Percentiles rank a stretch among this genome's conserved stretches.
phyloP scores from a whole-genome alignment of 2,888 invertebrate species.

The Orthosia cruda region DNA sequence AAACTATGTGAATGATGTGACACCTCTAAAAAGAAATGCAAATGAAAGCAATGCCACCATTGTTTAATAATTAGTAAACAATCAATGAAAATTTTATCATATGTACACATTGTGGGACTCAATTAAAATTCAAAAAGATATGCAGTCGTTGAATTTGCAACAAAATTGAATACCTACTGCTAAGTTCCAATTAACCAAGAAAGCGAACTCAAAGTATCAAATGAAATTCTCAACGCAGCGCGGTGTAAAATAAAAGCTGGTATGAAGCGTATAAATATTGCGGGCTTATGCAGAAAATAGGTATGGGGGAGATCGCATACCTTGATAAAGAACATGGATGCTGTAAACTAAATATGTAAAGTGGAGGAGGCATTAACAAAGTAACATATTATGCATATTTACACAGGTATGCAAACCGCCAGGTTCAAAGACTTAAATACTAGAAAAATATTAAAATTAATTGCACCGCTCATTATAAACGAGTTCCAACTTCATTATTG shows the following conservation, averaged over 20 bases:
- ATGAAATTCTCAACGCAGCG: conserved; percentile 66
- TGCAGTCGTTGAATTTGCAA: conserved; percentile 18
- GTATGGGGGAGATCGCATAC: conserved; percentile 81
- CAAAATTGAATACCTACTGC: conserved; percentile 16
- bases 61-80: conserved; percentile 25
- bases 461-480: conserved; percentile 59
- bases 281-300: conserved; percentile 80
- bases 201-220: conserved; percentile 62
- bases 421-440: conserved; percentile 60
- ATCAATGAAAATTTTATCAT: conserved; percentile 25
- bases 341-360: conserved; percentile 76
- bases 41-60: conserved; percentile 34
- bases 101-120: conserved; percentile 2
- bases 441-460: conserved; percentile 68
- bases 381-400: conserved; percentile 64
- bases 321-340: conserved; percentile 77
- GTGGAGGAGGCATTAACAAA: conserved; percentile 74
- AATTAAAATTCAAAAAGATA: conserved; percentile 14
- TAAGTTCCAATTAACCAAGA: conserved; percentile 64
- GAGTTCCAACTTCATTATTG: conserved; percentile 55
- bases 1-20: conserved; percentile 35
- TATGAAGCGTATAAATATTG: conserved; percentile 69
- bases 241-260: conserved; percentile 69
- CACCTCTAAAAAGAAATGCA: conserved; percentile 43
- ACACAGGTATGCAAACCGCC: conserved; percentile 60